A percentile compares a stretch with the other conserved stretches of the same genome.
Conservation (phyloP, 2,113 vertebrate species). For the Burhinus bistriatus region DNA sequence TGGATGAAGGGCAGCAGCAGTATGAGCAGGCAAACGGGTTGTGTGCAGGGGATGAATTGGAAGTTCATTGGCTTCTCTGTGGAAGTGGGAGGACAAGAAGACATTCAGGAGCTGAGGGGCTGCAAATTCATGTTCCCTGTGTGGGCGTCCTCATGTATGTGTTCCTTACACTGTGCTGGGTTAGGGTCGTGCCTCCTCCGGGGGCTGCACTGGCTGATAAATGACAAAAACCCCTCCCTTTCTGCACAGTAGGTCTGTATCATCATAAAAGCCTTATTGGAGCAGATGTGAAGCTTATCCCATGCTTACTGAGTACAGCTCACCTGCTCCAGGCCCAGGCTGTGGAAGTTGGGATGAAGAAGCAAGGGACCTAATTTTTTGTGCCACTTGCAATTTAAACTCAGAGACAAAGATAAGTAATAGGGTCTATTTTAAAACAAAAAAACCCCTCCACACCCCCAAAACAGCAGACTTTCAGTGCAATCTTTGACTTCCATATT, state of each 20-base stretch:
- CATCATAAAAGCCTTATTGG: not conserved
- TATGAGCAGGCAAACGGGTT: fast-evolving
- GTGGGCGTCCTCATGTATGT: fast-evolving
- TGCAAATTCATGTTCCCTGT: fast-evolving
- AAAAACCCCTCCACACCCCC: no score
- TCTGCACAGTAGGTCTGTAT: not conserved
- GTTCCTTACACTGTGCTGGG: not conserved
- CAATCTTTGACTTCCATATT: not conserved
- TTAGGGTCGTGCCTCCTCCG: not conserved
- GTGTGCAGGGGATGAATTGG: fast-evolving
- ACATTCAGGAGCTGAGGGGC: not conserved
- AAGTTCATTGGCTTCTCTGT: not conserved
- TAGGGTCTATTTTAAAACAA: not conserved
- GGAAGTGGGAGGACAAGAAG: not conserved
- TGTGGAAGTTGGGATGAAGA: not conserved
- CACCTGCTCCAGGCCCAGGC: not conserved
- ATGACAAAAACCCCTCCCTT: fast-evolving
- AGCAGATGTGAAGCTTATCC: not conserved
- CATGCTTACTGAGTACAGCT: fast-evolving
- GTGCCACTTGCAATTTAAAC: not conserved
- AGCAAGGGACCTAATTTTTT: not conserved
- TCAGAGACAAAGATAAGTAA: not conserved
- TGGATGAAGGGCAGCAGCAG: not conserved
- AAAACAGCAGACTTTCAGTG: not conserved
- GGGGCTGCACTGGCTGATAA: not conserved